Evolutionary conservation across 2,113 vertebrate species (phyloP), one percentile per base, ranked within the genome.

Genomic region (Onychostruthus taczanowskii): DNA sequence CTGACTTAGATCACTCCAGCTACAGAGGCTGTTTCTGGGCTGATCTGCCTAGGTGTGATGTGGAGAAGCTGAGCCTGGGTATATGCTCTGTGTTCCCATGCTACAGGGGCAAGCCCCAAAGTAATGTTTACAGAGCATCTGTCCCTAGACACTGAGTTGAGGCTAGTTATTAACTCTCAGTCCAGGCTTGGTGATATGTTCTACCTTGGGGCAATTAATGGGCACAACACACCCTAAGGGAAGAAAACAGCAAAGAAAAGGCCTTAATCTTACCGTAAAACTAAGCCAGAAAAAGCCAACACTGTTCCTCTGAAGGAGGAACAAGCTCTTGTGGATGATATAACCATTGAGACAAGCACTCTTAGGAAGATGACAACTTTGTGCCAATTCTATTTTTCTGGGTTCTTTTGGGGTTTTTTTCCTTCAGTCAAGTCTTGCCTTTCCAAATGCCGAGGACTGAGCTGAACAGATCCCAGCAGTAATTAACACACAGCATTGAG

Each of bases 1-100:
- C 66, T 82, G 92, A 91, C 81, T 84, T 53, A 80, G 77, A 92
- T 94, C 56, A 46, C 53, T 70, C 18, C 84, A 72, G 47, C 61
- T 82, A 50, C 73, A 87, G 39, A 75, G 52, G 52, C 61, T 80
- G 12, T 12, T 89, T 78, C 44, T 61, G 62, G 62, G 44, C 43
- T 61, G 66, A n/a, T 87, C 61, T 87, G 56, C 62, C 44, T n/a
- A 10, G 0, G 0, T 76, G 53, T 58, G 62, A 47, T n/a, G 47
- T 19, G 56, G 35, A 81, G 39, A 91, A 87, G 41, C 26, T 76
- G 37, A 91, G 43, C 46, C 33, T 28, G 16, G 8, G 7, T 64
- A 11, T 19, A 23, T 14, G 33, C 22, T 89, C 41, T 35, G 27
- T 30, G 30, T 26, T 44, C 22, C 49, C 0, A 0, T 76, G 55